These are phyloP conservation scores for Oxyruncus cristatus DNA, from an alignment of 2,113 vertebrate species.

Conservation along the genomic window DNA sequence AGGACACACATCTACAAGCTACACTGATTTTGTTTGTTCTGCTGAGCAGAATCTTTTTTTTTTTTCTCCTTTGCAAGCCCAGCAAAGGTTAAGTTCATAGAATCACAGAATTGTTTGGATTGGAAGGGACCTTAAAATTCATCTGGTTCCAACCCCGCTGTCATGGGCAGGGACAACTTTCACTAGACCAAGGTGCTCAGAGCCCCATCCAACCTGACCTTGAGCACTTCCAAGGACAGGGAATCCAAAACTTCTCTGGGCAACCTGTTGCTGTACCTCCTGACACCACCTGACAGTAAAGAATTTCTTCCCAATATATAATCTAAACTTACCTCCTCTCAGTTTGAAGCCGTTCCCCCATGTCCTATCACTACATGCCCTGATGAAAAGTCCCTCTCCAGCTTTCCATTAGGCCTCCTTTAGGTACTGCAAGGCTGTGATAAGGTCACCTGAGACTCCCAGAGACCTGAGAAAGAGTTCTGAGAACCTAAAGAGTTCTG, in stretches of 20 bases:
- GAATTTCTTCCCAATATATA: neutral
- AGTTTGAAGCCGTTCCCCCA: neutral
- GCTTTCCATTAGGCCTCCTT: neutral
- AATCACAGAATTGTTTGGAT: neutral
- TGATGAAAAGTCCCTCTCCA: neutral
- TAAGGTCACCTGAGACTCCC: neutral
- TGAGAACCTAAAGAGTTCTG: too few relatives aligned
- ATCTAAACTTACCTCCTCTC: neutral
- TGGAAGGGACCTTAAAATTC: neutral
- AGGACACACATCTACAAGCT: neutral
- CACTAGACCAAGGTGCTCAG: neutral
- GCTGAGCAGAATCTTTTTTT: neutral
- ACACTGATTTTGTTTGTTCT: neutral
- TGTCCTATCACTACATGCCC: neutral
- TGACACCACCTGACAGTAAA: neutral
- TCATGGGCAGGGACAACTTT: neutral
- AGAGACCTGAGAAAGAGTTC: too few relatives aligned
- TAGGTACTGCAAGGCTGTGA: neutral
- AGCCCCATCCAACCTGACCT: neutral
- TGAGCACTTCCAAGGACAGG: neutral
- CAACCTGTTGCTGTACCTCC: neutral
- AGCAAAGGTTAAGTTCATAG: neutral
- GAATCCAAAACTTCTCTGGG: neutral
- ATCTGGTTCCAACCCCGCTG: neutral
- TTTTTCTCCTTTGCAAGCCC: neutral